A percentile compares a stretch with the other conserved stretches of the same genome.
These are phyloP conservation scores for Sialia sialis DNA, from an alignment of 2,113 vertebrate genomes.

Conservation along the genomic window DNA sequence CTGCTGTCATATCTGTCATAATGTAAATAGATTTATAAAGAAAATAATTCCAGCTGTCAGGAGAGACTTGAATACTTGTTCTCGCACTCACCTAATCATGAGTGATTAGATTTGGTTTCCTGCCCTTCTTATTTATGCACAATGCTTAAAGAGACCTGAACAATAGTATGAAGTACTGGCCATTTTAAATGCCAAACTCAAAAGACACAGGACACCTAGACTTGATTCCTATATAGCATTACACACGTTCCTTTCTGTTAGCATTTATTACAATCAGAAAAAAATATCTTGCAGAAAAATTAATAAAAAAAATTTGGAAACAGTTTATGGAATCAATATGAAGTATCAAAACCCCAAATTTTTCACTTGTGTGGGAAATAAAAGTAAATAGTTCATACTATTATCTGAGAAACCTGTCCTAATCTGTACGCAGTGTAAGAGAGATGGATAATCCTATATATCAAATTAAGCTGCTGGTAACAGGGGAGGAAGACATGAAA, in stretches of 20 bases:
- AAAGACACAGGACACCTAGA: neutral
- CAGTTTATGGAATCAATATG: neutral
- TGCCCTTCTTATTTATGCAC: neutral
- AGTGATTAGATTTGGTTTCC: neutral
- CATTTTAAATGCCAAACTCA: neutral
- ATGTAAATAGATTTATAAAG: conserved; percentile 20
- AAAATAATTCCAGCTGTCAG: neutral
- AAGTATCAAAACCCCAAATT: neutral
- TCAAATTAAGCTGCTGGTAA: neutral
- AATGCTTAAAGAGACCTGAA: neutral
- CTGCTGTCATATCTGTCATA: neutral
- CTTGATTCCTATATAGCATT: neutral
- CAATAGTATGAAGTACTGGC: neutral
- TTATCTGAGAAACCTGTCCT: neutral
- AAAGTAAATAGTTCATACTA: neutral
- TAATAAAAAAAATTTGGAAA: neutral
- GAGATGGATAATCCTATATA: neutral
- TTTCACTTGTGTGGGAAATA: neutral
- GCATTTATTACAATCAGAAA: neutral
- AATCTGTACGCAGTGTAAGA: neutral
- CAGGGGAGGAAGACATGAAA: neutral
- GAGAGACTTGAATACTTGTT: neutral
- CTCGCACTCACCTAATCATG: neutral
- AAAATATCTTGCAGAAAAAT: neutral
- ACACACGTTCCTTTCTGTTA: neutral